Conservation (phyloP, 2,113 vertebrate species). For the Sturnus vulgaris region DNA sequence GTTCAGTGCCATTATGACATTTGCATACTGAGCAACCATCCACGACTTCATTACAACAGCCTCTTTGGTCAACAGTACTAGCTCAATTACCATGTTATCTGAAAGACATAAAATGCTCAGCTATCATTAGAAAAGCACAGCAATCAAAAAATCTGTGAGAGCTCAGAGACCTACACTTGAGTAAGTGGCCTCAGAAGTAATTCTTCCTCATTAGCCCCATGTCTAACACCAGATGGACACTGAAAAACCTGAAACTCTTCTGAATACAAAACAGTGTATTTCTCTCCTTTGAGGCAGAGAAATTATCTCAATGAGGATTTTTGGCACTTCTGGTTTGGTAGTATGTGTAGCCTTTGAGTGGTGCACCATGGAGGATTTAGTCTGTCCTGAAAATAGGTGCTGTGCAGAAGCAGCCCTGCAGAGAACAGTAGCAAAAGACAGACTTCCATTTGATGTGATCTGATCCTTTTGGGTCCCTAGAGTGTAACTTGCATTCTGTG, state of each 20-base stretch:
- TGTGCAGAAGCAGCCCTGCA: neutral
- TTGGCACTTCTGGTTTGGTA: neutral
- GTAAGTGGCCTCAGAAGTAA: neutral
- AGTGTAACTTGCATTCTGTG: neutral
- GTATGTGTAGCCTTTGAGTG: neutral
- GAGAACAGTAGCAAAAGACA: neutral
- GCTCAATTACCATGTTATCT: neutral
- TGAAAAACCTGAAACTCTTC: neutral
- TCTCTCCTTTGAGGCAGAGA: neutral
- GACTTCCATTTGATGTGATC: neutral
- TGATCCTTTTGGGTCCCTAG: neutral
- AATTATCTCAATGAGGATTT: neutral
- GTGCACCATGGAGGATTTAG: neutral
- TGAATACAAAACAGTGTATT: neutral
- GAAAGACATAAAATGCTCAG: neutral
- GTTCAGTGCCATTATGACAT: neutral
- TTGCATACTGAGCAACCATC: neutral
- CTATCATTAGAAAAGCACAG: neutral
- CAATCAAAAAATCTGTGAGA: neutral
- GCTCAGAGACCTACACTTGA: neutral
- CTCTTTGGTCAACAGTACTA: neutral
- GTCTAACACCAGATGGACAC: neutral
- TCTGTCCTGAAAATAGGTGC: neutral
- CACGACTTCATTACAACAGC: neutral
- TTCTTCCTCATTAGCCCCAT: neutral